Percentiles rank a stretch among this genome's conserved stretches.
Conservation (phyloP, 2,113 vertebrate species). For the Solenodon paradoxus region DNA sequence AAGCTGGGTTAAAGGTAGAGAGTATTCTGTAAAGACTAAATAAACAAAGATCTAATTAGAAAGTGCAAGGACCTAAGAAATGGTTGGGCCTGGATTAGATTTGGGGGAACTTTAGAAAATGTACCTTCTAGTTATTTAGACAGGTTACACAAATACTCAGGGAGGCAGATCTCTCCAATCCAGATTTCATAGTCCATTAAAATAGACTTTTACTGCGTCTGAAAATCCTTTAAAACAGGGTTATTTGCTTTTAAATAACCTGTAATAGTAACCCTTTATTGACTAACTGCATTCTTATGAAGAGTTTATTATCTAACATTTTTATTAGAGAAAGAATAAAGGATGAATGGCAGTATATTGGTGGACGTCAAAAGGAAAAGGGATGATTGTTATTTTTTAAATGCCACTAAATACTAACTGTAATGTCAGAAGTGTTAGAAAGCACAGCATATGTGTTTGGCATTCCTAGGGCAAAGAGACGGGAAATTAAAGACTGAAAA, state of each 20-base stretch:
- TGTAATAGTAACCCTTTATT: neutral
- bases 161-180: neutral
- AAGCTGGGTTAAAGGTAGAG: neutral
- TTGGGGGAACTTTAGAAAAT: neutral
- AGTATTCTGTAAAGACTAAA: constrained; percentile 5
- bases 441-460: neutral
- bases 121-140: neutral
- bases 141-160: neutral
- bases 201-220: constrained; percentile 11
- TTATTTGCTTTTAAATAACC: neutral
- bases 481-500: neutral
- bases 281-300: neutral
- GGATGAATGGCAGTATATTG: neutral
- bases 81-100: neutral
- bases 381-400: neutral
- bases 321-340: constrained; percentile 7
- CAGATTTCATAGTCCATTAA: neutral
- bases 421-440: constrained; percentile 12
- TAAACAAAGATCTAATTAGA: neutral
- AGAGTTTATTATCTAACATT: neutral
- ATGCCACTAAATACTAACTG: neutral
- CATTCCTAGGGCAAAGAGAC: neutral
- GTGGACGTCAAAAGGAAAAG: neutral
- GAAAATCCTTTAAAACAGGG: neutral
- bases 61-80: neutral